Percentiles rank a stretch among this genome's conserved stretches.
These are phyloP conservation scores for Nycteola revayana DNA, from an alignment of 2,888 invertebrate species.

Conservation along the genomic window DNA sequence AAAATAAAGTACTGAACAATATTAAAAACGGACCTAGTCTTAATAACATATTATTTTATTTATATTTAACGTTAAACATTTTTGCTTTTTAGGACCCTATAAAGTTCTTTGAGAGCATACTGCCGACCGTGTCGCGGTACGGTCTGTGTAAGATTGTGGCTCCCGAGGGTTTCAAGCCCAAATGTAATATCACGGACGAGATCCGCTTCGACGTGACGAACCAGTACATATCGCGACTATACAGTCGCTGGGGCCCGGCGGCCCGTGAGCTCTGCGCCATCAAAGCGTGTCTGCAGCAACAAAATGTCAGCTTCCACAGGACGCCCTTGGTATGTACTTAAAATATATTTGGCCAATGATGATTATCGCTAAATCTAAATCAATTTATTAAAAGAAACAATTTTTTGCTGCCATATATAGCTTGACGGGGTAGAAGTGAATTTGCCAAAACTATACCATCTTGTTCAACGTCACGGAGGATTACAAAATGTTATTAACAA, in stretches of 20 bases:
- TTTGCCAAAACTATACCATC: slow-evolving; percentile 91
- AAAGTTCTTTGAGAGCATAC: slow-evolving; percentile 90
- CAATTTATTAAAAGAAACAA: no score
- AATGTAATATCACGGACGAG: slow-evolving; percentile 91
- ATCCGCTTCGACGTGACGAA: slow-evolving; percentile 93
- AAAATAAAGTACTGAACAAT: no score
- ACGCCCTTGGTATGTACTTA: slow-evolving; percentile 87
- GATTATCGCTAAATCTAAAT: no score
- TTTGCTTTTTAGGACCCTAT: slow-evolving; percentile 86
- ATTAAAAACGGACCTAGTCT: no score
- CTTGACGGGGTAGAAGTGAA: slow-evolving; percentile 96
- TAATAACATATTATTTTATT: no score
- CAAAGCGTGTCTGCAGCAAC: slow-evolving; percentile 88
- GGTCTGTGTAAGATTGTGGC: slow-evolving; percentile 95
- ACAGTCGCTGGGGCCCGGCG: slow-evolving; percentile 94
- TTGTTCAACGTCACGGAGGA: slow-evolving; percentile 93
- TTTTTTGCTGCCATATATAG: slow-evolving; percentile 53
- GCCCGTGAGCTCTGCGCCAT: slow-evolving; percentile 93
- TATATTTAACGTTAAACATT: no score
- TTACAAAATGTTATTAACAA: slow-evolving; percentile 93
- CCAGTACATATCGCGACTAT: slow-evolving; percentile 94
- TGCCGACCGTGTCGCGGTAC: slow-evolving; percentile 87
- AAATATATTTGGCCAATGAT: no score
- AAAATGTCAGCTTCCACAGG: slow-evolving; percentile 87
- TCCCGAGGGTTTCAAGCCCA: slow-evolving; percentile 87